Conservation (phyloP, 2,888 invertebrate species). For the Heterodera filipjevi region DNA sequence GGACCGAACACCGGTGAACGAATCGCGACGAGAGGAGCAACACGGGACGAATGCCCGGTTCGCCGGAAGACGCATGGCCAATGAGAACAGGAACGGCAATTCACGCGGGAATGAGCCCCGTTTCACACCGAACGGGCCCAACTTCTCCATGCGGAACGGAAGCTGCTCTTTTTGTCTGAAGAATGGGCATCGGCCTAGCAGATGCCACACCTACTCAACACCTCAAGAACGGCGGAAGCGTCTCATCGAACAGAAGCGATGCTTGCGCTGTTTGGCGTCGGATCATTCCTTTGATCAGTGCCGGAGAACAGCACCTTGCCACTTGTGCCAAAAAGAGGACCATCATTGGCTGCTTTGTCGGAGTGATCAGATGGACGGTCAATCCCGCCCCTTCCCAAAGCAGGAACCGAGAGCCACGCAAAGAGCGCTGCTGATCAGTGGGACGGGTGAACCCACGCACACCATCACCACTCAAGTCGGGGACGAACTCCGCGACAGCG, state of each 20-base stretch:
- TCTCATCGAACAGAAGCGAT: background rate
- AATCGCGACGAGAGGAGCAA: no score
- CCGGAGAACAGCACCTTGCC: background rate
- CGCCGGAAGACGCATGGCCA: no score
- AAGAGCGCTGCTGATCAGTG: background rate
- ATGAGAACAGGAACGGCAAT: no score
- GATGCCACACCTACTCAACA: background rate
- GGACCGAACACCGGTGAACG: no score
- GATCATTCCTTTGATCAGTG: background rate
- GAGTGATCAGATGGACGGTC: background rate
- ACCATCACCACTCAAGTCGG: background rate
- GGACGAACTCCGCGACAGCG: background rate
- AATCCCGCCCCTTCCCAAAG: background rate
- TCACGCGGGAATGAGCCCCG: no score
- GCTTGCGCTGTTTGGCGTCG: background rate
- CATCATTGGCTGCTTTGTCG: background rate
- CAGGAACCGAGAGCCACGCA: background rate
- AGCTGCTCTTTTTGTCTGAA: background rate
- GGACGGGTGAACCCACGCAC: background rate
- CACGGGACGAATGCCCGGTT: no score
- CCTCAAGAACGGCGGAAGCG: background rate
- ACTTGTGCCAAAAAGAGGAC: background rate
- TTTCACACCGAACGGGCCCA: no score
- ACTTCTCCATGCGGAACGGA: no score
- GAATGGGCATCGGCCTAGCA: background rate